Conservation (phyloP, 2,797 vertebrate species). For the Siniperca obscura region DNA sequence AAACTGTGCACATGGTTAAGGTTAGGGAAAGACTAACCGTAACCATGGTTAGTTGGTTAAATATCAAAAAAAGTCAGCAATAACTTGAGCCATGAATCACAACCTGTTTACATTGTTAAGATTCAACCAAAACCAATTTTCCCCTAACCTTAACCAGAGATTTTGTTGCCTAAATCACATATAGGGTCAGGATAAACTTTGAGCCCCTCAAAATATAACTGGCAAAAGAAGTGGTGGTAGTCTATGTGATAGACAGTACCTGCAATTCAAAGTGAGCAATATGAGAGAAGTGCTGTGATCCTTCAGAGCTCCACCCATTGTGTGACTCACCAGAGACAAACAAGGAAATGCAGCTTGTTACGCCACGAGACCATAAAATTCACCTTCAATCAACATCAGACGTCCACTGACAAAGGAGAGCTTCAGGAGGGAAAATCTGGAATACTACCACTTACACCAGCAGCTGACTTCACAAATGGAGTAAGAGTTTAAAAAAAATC, state of each 20-base stretch:
- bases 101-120: not conserved
- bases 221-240: not conserved
- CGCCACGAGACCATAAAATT: not conserved
- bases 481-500: not conserved
- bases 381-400: not conserved
- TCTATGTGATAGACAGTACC: not conserved
- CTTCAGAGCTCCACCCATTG: constrained; percentile 18
- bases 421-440: not conserved
- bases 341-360: constrained; percentile 7
- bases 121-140: not conserved
- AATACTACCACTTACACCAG: not conserved
- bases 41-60: not conserved
- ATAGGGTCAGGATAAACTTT: not conserved
- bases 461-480: not conserved
- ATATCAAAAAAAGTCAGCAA: not conserved
- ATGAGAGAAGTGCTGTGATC: not conserved
- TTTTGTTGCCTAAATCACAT: not conserved
- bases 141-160: not conserved
- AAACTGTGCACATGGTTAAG: not conserved
- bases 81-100: not conserved
- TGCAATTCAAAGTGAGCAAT: not conserved
- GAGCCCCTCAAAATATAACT: not conserved
- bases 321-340: constrained; percentile 23
- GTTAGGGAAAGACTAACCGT: not conserved
- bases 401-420: too few relatives aligned